phyloP scores from a whole-genome alignment of 2,113 vertebrate genomes.

The Eulemur macaco region DNA sequence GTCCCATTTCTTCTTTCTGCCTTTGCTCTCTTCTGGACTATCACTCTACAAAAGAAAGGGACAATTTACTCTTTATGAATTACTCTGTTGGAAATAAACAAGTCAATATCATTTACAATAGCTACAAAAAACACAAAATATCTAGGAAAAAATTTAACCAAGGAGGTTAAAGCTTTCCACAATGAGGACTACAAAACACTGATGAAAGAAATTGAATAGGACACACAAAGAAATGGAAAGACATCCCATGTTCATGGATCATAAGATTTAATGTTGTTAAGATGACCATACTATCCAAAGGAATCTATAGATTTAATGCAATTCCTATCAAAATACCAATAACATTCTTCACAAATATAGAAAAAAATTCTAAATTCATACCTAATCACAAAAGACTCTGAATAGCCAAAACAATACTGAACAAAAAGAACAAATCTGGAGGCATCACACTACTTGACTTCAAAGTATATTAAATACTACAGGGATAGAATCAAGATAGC shows the following conservation, averaged over 20 bases:
- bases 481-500: too few relatives aligned
- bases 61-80: neutral
- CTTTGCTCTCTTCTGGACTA: conserved; percentile 19
- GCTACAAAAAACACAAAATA: neutral
- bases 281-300: neutral
- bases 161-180: neutral
- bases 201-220: neutral
- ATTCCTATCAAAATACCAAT: neutral
- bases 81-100: neutral
- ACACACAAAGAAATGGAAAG: neutral
- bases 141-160: neutral
- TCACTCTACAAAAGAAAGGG: neutral
- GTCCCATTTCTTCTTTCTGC: neutral
- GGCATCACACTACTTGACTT: neutral
- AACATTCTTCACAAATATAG: neutral
- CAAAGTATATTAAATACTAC: neutral
- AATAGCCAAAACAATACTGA: neutral
- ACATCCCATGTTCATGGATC: neutral
- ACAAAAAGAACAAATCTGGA: neutral
- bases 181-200: neutral
- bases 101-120: neutral
- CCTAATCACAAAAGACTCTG: neutral
- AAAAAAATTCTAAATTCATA: neutral
- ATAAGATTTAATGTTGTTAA: neutral
- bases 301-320: neutral